Conservation (phyloP, 2,888 invertebrate species). For the Chalcis sispes region DNA sequence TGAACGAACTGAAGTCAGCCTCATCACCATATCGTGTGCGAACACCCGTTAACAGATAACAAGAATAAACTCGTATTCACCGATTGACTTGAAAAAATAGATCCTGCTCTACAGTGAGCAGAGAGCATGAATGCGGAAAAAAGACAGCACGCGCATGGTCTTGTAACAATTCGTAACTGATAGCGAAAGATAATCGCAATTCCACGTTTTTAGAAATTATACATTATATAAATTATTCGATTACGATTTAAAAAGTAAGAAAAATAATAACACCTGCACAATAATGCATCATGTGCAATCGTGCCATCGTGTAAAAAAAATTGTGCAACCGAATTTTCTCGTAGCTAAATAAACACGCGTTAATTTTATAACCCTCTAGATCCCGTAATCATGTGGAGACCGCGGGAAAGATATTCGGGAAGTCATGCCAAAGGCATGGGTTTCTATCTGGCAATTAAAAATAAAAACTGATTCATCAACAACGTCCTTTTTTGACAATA, state of each 20-base stretch:
- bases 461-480: neutral
- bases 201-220: too few relatives aligned
- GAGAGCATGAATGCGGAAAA: constrained; percentile 5
- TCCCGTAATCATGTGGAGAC: neutral
- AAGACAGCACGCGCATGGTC: too few relatives aligned
- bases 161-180: neutral
- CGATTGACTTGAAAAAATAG: constrained; percentile 42
- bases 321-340: neutral
- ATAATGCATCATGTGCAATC: too few relatives aligned
- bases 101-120: constrained; percentile 19
- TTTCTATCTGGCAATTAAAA: constrained; percentile 2
- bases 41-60: constrained; percentile 33
- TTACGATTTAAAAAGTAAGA: too few relatives aligned
- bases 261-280: too few relatives aligned
- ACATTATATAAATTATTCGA: too few relatives aligned
- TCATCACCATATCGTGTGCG: constrained; percentile 20
- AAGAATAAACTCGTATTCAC: constrained; percentile 44
- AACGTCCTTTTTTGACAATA: constrained; percentile 12
- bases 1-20: constrained; percentile 8
- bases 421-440: neutral
- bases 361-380: constrained; percentile 1
- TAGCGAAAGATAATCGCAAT: too few relatives aligned
- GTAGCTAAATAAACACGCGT: constrained; percentile 19
- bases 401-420: neutral
- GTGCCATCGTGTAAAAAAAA: too few relatives aligned